phyloP scores from a whole-genome alignment of 2,797 vertebrate genomes.

The Lemur catta region DNA sequence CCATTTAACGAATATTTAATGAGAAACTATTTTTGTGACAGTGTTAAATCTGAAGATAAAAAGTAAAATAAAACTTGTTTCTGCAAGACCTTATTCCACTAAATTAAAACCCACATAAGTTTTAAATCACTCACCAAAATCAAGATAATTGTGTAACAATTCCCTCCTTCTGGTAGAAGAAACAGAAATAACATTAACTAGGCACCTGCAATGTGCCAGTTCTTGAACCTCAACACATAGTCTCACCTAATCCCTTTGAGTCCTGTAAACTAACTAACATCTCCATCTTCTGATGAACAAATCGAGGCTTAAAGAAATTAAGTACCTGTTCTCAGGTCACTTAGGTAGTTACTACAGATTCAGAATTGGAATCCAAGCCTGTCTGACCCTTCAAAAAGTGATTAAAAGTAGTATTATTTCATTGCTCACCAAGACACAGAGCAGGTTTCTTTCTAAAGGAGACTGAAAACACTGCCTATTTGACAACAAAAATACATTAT shows the following conservation, averaged over 20 bases:
- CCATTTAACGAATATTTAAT: constrained; percentile 28
- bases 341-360: neutral
- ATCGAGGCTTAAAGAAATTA: neutral
- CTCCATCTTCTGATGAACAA: constrained; percentile 3
- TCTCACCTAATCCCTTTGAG: neutral
- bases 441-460: neutral
- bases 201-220: neutral
- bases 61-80: constrained; percentile 43
- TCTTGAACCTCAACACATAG: neutral
- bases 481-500: neutral
- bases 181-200: neutral
- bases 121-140: constrained; percentile 49
- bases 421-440: constrained; percentile 3
- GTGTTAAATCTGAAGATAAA: constrained; percentile 37
- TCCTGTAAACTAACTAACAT: constrained; percentile 1
- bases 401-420: neutral
- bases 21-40: constrained; percentile 19
- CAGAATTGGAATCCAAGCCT: constrained; percentile 1
- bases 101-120: constrained; percentile 15
- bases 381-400: neutral
- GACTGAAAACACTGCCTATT: neutral
- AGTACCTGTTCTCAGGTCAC: neutral
- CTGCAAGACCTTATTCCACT: neutral
- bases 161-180: neutral
- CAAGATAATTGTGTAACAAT: neutral